Base-by-base conservation (phyloP, 2,888 invertebrate genomes). In the Ptilodon capucinus region DNA sequence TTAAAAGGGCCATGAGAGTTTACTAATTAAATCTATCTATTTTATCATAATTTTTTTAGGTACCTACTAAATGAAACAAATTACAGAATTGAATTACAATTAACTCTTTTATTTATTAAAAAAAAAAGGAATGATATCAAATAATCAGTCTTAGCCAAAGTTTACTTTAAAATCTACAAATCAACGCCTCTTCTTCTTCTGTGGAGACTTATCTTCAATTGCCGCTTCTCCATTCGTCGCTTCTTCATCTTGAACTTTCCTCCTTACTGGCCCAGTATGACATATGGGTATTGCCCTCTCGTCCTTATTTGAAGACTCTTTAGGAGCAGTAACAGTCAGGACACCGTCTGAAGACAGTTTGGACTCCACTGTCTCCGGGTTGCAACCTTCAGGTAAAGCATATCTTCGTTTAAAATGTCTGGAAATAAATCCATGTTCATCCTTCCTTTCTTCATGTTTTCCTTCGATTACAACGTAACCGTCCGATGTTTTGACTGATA, bases 321-420 rank as follows among this genome's bases (percentile, higher is more conserved):
- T 85, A 0, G 95, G 95, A 11, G 94, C 95, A 14, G 92, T 92
- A 0, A 96, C 91, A 0, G 94, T 94, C 21, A 96, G 76, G 1
- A 96, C 92, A 0, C 96, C 96, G 71, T 96, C 96, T 0, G 95
- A 94, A 8, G 96, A 95, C 13, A 97, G 74, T 39, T 89, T 94
- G 0, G 96, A 96, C 44, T 93, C 92, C 0, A 97, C 94, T 11
- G 93, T 91, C 19, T 93, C 93, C 2, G 95, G 89, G 55, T 95
- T 94, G 46, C 95, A 95, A 0, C 93, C 95, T 68, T 94, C 93
- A 1, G 97, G 97, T 35, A 97, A 76, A 1, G 93, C 84, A 71
- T 96, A 97, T 25, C 95, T 92, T 8, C 97, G 92, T 17, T 94
- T 93, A 62, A 97, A 95, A 55, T 96, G 94, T 7, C 95, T 91